Evolutionary conservation across 2,113 vertebrate genomes (phyloP), one percentile per base, ranked within the genome.

Genomic region (Papio anubis): DNA sequence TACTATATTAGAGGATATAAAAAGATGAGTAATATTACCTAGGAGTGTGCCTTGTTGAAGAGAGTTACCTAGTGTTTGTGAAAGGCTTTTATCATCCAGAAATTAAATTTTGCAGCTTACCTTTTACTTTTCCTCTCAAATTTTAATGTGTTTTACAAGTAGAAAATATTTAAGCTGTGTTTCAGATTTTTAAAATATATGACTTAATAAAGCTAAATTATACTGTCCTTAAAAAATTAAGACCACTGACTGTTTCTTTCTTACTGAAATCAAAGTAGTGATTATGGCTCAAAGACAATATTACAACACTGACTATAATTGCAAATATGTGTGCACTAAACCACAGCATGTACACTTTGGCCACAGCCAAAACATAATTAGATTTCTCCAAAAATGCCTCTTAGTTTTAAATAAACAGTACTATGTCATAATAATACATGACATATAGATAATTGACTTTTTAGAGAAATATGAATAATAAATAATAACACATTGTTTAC

Each of bases 211-310:
- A 59, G 12, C 1, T 48, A 86, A 90, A 73, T 95, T 95, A 73
- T 35, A 40, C 16, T 45, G 8, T 2, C 9, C 16, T 94, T 66
- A n/a, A 90, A 72, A 90, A 90, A 73, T 45, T 50, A 89, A 96
- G 61, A 80, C 35, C 40, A 68, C 59, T 88, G 20, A 40, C 25
- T 75, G 2, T 89, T 89, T 93, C 27, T 82, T 85, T 9, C 14
- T 95, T 94, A 90, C 72, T 80, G 20, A 94, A 93, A 93, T 84
- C 18, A 66, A 94, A 92, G 38, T 95, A 78, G 89, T 91, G n/a
- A 59, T 85, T 91, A 70, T 93, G 17, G 4, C n/a, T 80, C 21
- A 70, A 89, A 86, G 43, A 66, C 2, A 66, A 14, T 84, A 61
- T 88, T 85, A 25, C 10, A 79, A 38, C 95, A 43, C 10, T 64